phyloP scores from a whole-genome alignment of 2,888 invertebrate species.

The Limnephilus marmoratus region DNA sequence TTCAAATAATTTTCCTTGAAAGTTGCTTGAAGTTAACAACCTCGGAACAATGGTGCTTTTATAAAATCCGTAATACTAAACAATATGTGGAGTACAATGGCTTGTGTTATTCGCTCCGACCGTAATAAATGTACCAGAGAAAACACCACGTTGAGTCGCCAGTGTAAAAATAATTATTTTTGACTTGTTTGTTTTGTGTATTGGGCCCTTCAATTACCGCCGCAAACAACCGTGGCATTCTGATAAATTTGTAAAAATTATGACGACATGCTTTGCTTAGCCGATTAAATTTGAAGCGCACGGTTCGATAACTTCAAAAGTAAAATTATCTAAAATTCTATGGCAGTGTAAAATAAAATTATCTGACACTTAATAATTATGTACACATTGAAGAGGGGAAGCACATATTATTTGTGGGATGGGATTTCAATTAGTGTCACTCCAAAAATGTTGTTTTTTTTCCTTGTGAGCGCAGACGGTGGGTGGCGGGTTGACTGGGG shows the following conservation, averaged over 20 bases:
- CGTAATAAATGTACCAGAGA: background rate
- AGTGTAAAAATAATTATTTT: background rate
- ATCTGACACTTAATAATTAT: constrained; percentile 20
- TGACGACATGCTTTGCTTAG: constrained; percentile 3
- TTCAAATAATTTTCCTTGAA: background rate
- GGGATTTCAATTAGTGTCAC: constrained; percentile 63
- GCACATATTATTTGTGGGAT: constrained; percentile 25
- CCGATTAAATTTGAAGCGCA: background rate
- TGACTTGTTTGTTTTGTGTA: background rate
- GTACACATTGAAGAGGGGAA: constrained; percentile 12
- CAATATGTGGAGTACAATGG: background rate
- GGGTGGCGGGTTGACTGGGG: background rate
- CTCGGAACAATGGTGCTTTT: constrained; percentile 2
- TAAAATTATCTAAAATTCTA: constrained; percentile 5
- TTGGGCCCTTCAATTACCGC: background rate
- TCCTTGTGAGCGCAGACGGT: constrained; percentile 5
- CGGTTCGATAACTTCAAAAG: constrained; percentile 24
- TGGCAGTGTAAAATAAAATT: background rate
- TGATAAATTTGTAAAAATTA: background rate
- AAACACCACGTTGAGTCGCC: background rate
- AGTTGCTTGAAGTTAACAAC: background rate
- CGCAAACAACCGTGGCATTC: background rate
- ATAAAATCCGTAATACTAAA: background rate
- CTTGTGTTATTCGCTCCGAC: background rate
- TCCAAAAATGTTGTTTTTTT: constrained; percentile 59